Conservation (phyloP, 2,113 vertebrate genomes). For the Isurus oxyrinchus region DNA sequence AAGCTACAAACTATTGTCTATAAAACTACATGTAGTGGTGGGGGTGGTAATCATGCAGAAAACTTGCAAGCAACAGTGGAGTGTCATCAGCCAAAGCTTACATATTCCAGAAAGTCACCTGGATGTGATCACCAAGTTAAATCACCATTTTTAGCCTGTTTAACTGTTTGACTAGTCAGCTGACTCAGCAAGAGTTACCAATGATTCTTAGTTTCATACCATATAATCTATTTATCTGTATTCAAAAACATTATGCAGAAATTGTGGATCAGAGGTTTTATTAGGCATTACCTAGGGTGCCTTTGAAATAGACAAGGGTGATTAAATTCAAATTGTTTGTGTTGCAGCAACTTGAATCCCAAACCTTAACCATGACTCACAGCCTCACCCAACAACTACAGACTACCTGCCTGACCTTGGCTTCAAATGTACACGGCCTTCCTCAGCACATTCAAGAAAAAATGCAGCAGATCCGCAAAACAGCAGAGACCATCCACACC, state of each 20-base stretch:
- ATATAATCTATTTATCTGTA: not conserved
- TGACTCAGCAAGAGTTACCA: not conserved
- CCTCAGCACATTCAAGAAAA: slow-evolving; percentile 70
- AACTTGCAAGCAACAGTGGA: too few species aligned
- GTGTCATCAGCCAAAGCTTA: too few species aligned
- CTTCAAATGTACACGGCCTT: slow-evolving; percentile 73
- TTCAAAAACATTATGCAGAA: not conserved
- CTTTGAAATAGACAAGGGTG: not conserved
- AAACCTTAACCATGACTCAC: slow-evolving; percentile 64
- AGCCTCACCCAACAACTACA: slow-evolving; percentile 69
- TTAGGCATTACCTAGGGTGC: not conserved
- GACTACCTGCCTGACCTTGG: slow-evolving; percentile 57
- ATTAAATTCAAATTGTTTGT: not conserved
- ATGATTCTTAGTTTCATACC: not conserved
- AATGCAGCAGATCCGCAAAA: slow-evolving; percentile 55
- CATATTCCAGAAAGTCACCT: not conserved
- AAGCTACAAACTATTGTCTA: too few species aligned
- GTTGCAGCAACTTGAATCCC: slow-evolving; percentile 57
- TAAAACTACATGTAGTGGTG: too few species aligned
- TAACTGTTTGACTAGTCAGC: not conserved
- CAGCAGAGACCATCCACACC: slow-evolving; percentile 67
- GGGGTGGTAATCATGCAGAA: too few species aligned
- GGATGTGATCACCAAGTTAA: not conserved
- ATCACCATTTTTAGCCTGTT: too few species aligned
- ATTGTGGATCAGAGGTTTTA: not conserved